Evolutionary conservation across 2,113 vertebrate species (phyloP).

Genomic region (Martes martes): DNA sequence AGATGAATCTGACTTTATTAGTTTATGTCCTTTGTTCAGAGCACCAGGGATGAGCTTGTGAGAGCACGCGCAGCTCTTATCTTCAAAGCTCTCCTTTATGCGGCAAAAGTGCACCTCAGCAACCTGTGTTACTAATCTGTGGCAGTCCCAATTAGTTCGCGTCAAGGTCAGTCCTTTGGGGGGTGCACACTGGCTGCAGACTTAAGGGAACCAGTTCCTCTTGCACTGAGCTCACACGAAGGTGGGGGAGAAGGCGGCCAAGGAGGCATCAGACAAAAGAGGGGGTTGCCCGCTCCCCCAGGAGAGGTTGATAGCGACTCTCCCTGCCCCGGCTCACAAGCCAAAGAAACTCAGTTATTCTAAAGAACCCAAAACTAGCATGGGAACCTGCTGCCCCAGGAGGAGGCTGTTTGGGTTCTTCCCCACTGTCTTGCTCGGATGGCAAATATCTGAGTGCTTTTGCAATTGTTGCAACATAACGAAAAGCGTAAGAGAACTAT

Average conservation of each 20-base stretch:
- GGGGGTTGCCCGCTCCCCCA: neutral
- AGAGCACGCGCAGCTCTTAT: constrained; percentile 77
- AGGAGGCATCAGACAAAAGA: neutral
- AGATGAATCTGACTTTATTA: constrained; percentile 78
- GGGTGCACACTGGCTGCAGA: constrained; percentile 55
- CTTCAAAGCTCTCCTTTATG: constrained; percentile 81
- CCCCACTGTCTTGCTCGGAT: neutral
- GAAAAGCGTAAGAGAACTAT: neutral
- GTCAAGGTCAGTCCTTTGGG: constrained; percentile 76
- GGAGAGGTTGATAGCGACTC: neutral
- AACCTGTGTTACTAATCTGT: constrained; percentile 72
- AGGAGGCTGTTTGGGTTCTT: neutral
- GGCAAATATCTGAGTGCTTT: neutral
- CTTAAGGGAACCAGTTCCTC: constrained; percentile 49
- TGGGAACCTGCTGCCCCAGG: rapidly evolving
- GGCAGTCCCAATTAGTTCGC: constrained; percentile 78
- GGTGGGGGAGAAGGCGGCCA: neutral
- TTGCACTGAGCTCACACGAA: neutral
- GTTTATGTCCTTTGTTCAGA: constrained; percentile 80
- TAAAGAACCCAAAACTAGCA: neutral
- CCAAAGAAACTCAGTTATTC: neutral
- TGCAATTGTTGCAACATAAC: neutral
- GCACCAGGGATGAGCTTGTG: constrained; percentile 78
- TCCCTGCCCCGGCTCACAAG: rapidly evolving
- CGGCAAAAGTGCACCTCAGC: constrained; percentile 66